A percentile compares a stretch with the other conserved stretches of the same genome.
Evolutionary conservation across 2,888 invertebrate species (phyloP).

Genomic region (Acheta domesticus): DNA sequence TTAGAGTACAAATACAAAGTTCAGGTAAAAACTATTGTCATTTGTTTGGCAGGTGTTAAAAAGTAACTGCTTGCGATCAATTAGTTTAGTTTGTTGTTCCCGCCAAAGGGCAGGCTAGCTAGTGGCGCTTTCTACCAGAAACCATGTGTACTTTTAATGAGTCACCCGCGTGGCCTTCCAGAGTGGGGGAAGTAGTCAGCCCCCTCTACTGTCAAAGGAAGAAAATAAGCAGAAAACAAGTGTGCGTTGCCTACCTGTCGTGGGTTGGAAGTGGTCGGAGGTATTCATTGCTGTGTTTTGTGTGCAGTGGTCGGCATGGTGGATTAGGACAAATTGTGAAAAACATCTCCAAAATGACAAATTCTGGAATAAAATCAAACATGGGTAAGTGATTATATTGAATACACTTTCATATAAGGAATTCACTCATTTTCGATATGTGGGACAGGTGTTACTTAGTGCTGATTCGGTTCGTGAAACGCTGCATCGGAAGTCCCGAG

Average conservation of each 20-base stretch:
- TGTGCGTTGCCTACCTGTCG: slow-evolving; percentile 18
- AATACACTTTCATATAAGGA: no score
- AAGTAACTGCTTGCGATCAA: no score
- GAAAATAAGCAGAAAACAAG: slow-evolving; percentile 18
- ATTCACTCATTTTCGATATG: neutral
- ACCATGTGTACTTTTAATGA: neutral
- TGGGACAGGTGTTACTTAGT: neutral
- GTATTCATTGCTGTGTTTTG: neutral
- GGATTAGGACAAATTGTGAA: neutral
- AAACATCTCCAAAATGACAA: neutral
- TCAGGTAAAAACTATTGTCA: no score
- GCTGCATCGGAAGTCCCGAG: neutral
- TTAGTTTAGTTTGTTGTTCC: neutral
- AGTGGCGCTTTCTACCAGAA: neutral
- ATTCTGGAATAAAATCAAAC: neutral
- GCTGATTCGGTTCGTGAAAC: neutral
- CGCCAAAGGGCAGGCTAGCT: neutral
- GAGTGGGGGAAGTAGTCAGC: neutral
- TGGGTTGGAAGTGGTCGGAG: neutral
- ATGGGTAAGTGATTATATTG: neutral
- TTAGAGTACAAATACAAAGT: no score
- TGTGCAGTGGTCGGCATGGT: neutral
- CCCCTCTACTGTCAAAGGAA: neutral
- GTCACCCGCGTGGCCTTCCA: neutral
- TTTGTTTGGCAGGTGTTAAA: no score